Evolutionary conservation across 1,140 invertebrate species (phyloP), one percentile per base, ranked within the genome.

Genomic region (Diuraphis noxia): DNA sequence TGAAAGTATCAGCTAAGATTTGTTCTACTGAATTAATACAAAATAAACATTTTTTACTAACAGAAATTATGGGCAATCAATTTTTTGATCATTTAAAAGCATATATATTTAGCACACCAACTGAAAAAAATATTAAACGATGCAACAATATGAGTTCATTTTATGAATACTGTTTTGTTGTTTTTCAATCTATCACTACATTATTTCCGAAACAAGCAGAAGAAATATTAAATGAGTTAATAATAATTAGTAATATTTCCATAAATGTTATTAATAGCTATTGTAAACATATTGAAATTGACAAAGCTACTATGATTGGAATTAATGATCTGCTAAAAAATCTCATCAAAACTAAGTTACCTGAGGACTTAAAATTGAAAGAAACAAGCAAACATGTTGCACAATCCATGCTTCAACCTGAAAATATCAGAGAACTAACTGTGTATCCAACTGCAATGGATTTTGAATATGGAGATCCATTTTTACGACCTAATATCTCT

Each of bases 401-500:
- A 7, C 82, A 92, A 82, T n/a, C 85, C n/a, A 41, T 49, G 2
- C 3, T 30, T 23, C 92, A 92, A 30, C 92, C 92, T 25, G 91
- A 93, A 52, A 82, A 92, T 82, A 92, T 92, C 87, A 72, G 92
- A 79, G 90, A 82, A 17, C 77, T 93, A 21, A 36, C 63, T 56
- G 21, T 93, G 1, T 92, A 92, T 63, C 92, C 92, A 49, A 90
- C 72, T 0, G 17, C 79, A 63, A 43, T 79, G 8, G 92, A 93
- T 63, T 36, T 92, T 2, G 81, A 86, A 49, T 43, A 0, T 36
- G 63, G 92, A 23, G 43, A 63, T 46, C 63, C 93, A 34, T 95
- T 94, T 93, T 92, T 96, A 23, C 94, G 95, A 7, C 94, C 94
- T 23, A 96, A 96, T 93, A 95, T 96, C 79, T 93, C 95, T 0